A percentile compares a stretch with the other conserved stretches of the same genome.
These are phyloP conservation scores for Indicator maculatus DNA, from an alignment of 2,113 vertebrate species.

Conservation along the genomic window DNA sequence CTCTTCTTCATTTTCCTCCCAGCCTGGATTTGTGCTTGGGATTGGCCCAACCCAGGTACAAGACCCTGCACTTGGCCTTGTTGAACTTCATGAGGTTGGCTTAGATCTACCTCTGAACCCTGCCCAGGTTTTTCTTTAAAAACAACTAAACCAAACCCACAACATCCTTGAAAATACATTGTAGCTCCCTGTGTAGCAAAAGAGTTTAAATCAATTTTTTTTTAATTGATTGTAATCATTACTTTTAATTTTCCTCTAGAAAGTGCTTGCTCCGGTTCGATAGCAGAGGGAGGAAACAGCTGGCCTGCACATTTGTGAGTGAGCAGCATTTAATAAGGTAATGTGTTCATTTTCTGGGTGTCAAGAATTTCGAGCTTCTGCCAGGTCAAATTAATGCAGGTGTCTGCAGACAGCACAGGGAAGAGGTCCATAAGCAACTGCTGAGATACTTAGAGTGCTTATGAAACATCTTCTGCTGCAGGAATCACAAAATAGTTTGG, in stretches of 20 bases:
- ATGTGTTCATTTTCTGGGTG: conserved; percentile 51
- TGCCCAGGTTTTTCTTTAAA: no score
- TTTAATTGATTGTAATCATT: conserved; percentile 42
- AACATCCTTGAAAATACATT: background rate
- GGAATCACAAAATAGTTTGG: no score
- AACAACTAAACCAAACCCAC: background rate
- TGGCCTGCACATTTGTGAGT: conserved; percentile 53
- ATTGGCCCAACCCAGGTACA: no score
- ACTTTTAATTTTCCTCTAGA: conserved; percentile 53
- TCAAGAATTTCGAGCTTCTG: conserved; percentile 35
- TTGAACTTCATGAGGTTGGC: no score
- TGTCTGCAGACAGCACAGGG: background rate
- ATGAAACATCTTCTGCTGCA: background rate
- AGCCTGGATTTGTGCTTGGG: no score
- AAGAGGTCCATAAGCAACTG: accelerated
- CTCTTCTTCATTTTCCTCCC: no score
- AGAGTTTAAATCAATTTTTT: background rate
- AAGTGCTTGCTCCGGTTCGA: conserved; percentile 31
- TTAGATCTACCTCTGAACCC: no score
- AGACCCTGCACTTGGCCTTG: no score
- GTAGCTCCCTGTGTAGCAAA: background rate
- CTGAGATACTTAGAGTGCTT: background rate
- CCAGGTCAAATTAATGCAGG: conserved; percentile 26
- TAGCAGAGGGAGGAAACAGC: conserved; percentile 40
- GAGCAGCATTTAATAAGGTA: conserved; percentile 53